Base-by-base conservation (phyloP, 2,888 invertebrate species). In the Nysson spinosus region DNA sequence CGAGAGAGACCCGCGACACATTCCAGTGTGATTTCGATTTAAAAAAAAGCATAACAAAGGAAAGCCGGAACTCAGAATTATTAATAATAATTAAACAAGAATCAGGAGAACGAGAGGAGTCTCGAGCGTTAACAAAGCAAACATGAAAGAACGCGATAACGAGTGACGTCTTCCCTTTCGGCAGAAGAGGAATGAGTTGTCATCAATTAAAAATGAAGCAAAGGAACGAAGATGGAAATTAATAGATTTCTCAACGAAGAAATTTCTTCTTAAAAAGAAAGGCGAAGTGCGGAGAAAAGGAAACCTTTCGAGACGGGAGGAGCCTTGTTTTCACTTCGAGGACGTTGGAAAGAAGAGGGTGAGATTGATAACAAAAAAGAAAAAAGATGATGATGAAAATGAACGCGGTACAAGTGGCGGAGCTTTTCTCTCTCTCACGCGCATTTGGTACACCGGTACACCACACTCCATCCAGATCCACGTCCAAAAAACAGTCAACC, bases 401-500 rank as follows among this genome's bases (percentile, higher is more conserved):
- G 32, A 47, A 40, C n/a, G n/a, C n/a, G n/a, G n/a, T n/a, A 37
- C 42, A 37, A 55, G 58, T 40, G 58, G 64, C 71, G 66, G 73
- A 77, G 73, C 77, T 79, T 79, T 77, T 54, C 55, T 34, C 34
- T 34, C 34, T 34, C 14, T 65, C 71, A 77, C 77, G 78, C 79
- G 75, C 72, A 67, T 66, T 71, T 75, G 69, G 76, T 67, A 80
- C 72, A 81, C 78, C 80, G 77, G 55, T 80, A 80, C 77, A 85
- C 84, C 83, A 83, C 84, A 84, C 84, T 86, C 86, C 86, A 86
- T 86, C 86, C 86, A 86, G 74, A 78, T 85, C 85, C 85, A 85
- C 86, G 86, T 86, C 86, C 85, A 84, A 85, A 58, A n/a, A n/a
- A n/a, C n/a, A 79, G 62, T 69, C 75, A 79, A 79, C 73, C 79